phyloP scores from a whole-genome alignment of 1,140 invertebrate genomes.

The Laupala kohalensis region DNA sequence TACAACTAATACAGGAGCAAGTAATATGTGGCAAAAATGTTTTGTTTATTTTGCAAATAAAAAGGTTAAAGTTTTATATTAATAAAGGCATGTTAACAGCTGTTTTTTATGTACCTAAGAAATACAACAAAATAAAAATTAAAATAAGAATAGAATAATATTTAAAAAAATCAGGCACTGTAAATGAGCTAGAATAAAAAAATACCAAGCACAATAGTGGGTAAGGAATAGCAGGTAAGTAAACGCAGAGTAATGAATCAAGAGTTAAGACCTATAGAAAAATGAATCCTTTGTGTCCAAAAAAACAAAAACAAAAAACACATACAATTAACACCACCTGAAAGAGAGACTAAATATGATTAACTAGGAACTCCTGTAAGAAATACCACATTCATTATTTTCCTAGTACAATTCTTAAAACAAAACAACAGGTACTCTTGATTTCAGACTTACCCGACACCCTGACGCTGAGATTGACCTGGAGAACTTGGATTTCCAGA shows the following conservation, averaged over 20 bases:
- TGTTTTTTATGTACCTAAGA: not conserved
- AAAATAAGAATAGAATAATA: not conserved
- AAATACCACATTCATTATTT: too few relatives aligned
- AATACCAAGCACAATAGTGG: not conserved
- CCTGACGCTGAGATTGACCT: not conserved
- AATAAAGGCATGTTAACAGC: not conserved
- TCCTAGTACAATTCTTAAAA: too few relatives aligned
- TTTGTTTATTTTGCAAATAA: not conserved
- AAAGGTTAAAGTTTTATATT: not conserved
- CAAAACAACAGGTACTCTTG: too few relatives aligned
- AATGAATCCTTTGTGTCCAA: not conserved
- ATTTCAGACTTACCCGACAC: not conserved
- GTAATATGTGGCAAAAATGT: too few relatives aligned
- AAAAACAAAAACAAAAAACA: not conserved
- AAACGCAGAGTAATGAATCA: not conserved
- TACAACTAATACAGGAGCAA: too few relatives aligned
- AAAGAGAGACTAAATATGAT: not conserved
- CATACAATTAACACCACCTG: not conserved
- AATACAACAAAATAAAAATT: not conserved
- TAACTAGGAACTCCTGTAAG: not conserved
- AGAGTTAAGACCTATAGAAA: not conserved
- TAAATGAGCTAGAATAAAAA: not conserved
- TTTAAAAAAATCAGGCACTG: not conserved
- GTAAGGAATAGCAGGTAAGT: not conserved
- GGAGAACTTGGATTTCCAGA: not conserved